Evolutionary conservation across 2,888 invertebrate species (phyloP), one percentile per base, ranked within the genome.

Genomic region (Serrognathus titanus): DNA sequence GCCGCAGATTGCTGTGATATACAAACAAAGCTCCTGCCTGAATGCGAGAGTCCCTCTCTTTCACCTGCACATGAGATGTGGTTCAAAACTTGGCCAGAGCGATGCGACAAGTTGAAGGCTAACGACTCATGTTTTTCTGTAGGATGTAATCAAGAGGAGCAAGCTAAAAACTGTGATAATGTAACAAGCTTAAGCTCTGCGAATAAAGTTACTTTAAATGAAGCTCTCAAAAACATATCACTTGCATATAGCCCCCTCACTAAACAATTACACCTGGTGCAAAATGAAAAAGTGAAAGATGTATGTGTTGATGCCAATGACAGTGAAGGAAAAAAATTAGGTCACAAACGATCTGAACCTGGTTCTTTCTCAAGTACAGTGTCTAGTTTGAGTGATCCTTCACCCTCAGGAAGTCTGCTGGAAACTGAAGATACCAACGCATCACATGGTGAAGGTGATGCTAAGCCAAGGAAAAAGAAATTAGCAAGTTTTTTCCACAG

Each of bases 241-340:
- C 76, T 89, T 61, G 87, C 88, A 2, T 89, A 89, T 76, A 88
- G 87, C 73, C 89, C 89, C 10, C 81, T 87, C 48, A 89, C 88
- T 20, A 89, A 87, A 72, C 86, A 88, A 67, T 75, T 88, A 60
- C 88, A 87, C 75, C 82, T 86, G 48, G 81, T 85, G 16, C 48
- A 60, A 51, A 52, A 54, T 20, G 61, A 58, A 60, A 65, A 50
- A 55, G 47, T 4, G 50, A 47, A 58, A 43, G 46, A 59, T 13
- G 45, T 31, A 37, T 39, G 51, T 50, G 57, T 51, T 16, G 48
- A 41, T 54, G 48, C 45, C 35, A 43, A 45, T 37, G 58, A 58
- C 39, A 56, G 58, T 46, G 47, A 45, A 45, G 12, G 16, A 55
- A 71, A 69, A 57, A 74, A 71, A 64, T 55, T 62, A 56, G 74